These are phyloP conservation scores for Sycophila sp. DNA, from an alignment of 1,140 invertebrate genomes.

Conservation along the genomic window DNA sequence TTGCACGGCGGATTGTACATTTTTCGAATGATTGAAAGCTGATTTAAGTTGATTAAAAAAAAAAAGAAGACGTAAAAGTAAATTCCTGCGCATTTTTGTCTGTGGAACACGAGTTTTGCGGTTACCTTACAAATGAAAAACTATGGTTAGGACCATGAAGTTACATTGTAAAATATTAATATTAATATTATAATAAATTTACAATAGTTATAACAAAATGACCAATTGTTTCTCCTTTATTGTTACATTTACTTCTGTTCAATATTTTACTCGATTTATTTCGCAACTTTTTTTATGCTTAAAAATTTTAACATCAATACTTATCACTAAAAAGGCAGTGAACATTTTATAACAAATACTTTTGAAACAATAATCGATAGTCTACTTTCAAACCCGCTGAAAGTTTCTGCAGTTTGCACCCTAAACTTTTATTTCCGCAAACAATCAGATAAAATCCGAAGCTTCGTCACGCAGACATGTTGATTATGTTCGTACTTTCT, in stretches of 20 bases:
- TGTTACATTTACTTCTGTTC: neutral
- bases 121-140: constrained; percentile 36
- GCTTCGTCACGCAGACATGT: constrained; percentile 62
- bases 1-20: constrained; percentile 28
- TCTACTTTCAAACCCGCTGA: too few relatives aligned
- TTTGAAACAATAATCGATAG: too few relatives aligned
- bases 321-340: too few relatives aligned
- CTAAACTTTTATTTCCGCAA: too few relatives aligned
- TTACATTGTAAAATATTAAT: constrained; percentile 38
- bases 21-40: constrained; percentile 24
- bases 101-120: constrained; percentile 34
- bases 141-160: constrained; percentile 38
- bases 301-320: too few relatives aligned
- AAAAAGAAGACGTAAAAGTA: neutral
- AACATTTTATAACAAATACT: too few relatives aligned
- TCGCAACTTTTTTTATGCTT: too few relatives aligned
- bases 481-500: constrained; percentile 59
- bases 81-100: constrained; percentile 35
- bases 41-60: constrained; percentile 11
- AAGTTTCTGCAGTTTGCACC: too few relatives aligned
- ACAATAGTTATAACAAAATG: constrained; percentile 42
- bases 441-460: too few relatives aligned
- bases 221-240: neutral
- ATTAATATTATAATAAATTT: constrained; percentile 43
- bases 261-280: too few relatives aligned